Evolutionary conservation across 2,888 invertebrate species (phyloP).

Genomic region (Dromius quadrimaculatus): DNA sequence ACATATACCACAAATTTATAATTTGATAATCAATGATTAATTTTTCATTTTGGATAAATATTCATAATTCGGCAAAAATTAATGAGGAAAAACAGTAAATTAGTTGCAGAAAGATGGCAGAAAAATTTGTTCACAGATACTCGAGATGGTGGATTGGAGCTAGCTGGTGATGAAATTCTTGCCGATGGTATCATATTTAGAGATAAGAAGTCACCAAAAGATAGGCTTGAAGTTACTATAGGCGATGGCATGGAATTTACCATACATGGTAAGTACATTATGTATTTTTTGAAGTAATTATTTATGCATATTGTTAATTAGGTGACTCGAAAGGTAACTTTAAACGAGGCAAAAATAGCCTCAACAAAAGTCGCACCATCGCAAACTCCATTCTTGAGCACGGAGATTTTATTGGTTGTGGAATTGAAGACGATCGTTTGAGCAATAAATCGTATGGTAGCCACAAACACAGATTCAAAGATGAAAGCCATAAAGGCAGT

Average conservation of each 20-base stretch:
- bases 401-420: constrained; percentile 64
- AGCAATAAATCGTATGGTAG: constrained; percentile 94
- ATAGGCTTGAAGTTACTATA: constrained; percentile 90
- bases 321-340: constrained; percentile 85
- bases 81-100: constrained; percentile 5
- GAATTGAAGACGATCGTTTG: constrained; percentile 78
- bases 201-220: constrained; percentile 87
- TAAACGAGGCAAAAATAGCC: constrained; percentile 83
- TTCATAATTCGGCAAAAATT: constrained; percentile 21
- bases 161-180: constrained; percentile 75
- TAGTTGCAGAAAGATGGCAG: constrained; percentile 51
- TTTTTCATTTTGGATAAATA: constrained; percentile 27
- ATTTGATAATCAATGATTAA: constrained; percentile 7
- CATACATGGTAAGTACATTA: constrained; percentile 82
- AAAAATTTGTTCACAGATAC: constrained; percentile 66
- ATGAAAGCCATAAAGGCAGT: constrained; percentile 92
- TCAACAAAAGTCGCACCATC: constrained; percentile 82
- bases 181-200: constrained; percentile 88
- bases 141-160: constrained; percentile 69
- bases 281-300: neutral
- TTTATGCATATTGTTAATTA: constrained; percentile 60
- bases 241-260: constrained; percentile 95
- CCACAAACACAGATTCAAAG: constrained; percentile 90
- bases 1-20: constrained; percentile 30
- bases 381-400: constrained; percentile 78